phyloP scores from a whole-genome alignment of 2,888 invertebrate genomes.

The Panopea generosa region DNA sequence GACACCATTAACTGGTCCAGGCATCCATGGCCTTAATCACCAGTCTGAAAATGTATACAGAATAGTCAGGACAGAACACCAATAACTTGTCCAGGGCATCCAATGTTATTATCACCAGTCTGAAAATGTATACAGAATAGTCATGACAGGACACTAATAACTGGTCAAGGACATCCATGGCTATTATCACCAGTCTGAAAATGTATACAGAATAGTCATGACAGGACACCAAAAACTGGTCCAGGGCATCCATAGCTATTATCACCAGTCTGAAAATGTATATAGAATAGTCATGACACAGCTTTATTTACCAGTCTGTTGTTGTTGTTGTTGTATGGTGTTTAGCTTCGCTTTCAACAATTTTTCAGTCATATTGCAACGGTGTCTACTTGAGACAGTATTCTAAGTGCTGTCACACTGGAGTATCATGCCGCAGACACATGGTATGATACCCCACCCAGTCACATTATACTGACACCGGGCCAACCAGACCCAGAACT shows the following conservation, averaged over 20 bases:
- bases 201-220: constrained; percentile 95
- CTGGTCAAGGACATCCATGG: constrained; percentile 99
- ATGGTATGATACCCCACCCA: too few species aligned
- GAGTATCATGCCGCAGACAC: too few species aligned
- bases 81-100: constrained; percentile 99
- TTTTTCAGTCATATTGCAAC: too few species aligned
- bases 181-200: constrained; percentile 94
- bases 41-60: too few species aligned
- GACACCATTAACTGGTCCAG: constrained; percentile 97
- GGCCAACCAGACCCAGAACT: too few species aligned
- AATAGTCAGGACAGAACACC: constrained; percentile 98
- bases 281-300: constrained; percentile 98
- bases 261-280: constrained; percentile 97
- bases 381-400: too few species aligned
- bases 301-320: constrained; percentile 97
- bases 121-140: too few species aligned
- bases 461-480: too few species aligned
- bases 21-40: constrained; percentile 99
- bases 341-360: too few species aligned
- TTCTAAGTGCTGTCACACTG: too few species aligned
- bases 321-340: too few species aligned
- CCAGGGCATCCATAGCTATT: constrained; percentile 99
- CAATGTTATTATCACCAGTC: constrained; percentile 98
- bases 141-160: constrained; percentile 96
- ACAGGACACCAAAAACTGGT: constrained; percentile 96